Base-by-base conservation (phyloP, 2,888 invertebrate species). In the Allygus modestus region DNA sequence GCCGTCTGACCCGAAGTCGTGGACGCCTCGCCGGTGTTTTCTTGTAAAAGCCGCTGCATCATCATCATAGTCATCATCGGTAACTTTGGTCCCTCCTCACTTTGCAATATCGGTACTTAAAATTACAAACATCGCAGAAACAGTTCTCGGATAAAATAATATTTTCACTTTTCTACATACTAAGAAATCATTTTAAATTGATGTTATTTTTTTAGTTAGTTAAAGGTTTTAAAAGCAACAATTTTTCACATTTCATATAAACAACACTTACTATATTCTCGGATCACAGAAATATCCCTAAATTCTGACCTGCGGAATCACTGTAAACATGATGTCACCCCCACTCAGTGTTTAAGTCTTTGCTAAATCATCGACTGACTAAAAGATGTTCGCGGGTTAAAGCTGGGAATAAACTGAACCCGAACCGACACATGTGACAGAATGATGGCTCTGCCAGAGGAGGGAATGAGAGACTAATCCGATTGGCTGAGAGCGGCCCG, bases 1-100 rank as follows among this genome's bases (percentile, higher is more conserved):
- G 71, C 46, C 91, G 89, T 33, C 91, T 91, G 86, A 90, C 90
- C 87, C 90, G 90, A 4, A 69, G 89, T 89, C 5, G 89, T 88
- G 85, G 90, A 91, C 89, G 90, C 92, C 89, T 88, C 91, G 88
- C 88, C 89, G 85, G 88, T 41, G 69, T 84, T 84, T 46, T 86
- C 85, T 83, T 87, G 87, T 77, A 87, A 82, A 43, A 87, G 79
- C 23, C 87, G 83, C 81, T 87, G 86, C 87, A 87, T 87, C 87
- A 87, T 87, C 87, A 87, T 87, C 87, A 87, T 87, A 83, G 87
- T 87, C 87, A 87, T 87, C 86, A 86, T 87, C 82, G 85, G 82
- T 79, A 51, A 58, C 58, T 79, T 79, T 28, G n/a, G 58, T 31
- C 73, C 15, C 31, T 20, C 26, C n/a, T 73, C 73, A 73, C 73